Evolutionary conservation across 1,140 invertebrate species (phyloP).

Genomic region (Episyrphus balteatus): DNA sequence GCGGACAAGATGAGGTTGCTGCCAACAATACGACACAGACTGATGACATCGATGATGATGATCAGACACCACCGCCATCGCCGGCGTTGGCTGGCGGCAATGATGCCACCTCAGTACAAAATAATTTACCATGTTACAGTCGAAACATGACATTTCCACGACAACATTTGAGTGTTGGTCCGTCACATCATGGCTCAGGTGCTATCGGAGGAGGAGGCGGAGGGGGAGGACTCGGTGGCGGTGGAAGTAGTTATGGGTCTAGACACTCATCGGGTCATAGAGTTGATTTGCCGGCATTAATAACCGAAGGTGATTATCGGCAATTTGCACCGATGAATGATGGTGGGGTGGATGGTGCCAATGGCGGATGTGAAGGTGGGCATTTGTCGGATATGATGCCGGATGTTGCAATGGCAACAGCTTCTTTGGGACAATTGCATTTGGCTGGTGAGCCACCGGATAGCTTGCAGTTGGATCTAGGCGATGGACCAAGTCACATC

Average conservation of each 20-base stretch:
- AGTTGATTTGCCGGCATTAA: constrained; percentile 48
- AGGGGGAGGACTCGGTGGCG: constrained; percentile 11
- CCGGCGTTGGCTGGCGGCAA: constrained; percentile 18
- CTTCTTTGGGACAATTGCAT: constrained; percentile 57
- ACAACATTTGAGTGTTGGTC: constrained; percentile 33
- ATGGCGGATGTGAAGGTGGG: constrained; percentile 52
- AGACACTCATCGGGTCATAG: constrained; percentile 32
- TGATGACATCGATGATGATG: constrained; percentile 13
- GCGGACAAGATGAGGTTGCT: not conserved
- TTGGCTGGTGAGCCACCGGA: constrained; percentile 29
- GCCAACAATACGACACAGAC: constrained; percentile 4
- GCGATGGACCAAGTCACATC: constrained; percentile 57
- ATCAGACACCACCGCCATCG: constrained; percentile 30
- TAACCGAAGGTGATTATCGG: constrained; percentile 48
- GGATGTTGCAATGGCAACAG: constrained; percentile 78
- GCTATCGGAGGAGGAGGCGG: constrained; percentile 16
- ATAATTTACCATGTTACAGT: constrained; percentile 30
- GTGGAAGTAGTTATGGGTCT: constrained; percentile 14
- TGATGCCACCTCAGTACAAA: constrained; percentile 8
- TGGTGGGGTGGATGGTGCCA: constrained; percentile 21
- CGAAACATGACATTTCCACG: constrained; percentile 51
- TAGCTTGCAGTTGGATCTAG: constrained; percentile 60
- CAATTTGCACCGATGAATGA: constrained; percentile 15
- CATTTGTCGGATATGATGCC: constrained; percentile 74
- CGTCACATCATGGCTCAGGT: not conserved